Conservation (phyloP, 2,797 vertebrate genomes). For the Streptopelia turtur region DNA sequence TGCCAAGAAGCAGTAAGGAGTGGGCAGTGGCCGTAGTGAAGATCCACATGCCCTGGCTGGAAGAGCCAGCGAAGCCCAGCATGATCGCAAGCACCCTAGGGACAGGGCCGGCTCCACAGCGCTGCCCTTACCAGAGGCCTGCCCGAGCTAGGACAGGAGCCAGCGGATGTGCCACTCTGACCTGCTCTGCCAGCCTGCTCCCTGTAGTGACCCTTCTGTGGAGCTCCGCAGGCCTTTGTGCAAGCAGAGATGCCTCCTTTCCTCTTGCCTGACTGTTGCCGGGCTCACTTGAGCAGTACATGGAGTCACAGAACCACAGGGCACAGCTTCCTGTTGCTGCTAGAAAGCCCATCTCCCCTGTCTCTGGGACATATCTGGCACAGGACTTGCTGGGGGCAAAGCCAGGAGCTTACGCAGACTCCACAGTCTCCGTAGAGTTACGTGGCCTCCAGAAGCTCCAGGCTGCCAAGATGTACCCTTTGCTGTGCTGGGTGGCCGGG, state of each 20-base stretch:
- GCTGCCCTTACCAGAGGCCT: no score
- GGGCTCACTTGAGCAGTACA: no score
- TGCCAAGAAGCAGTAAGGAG: no score
- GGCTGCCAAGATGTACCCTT: background rate
- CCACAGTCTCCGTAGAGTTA: background rate
- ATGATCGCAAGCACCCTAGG: no score
- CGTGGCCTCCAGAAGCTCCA: background rate
- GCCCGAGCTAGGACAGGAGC: no score
- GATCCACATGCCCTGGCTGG: no score
- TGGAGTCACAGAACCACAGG: background rate
- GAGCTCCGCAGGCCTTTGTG: background rate
- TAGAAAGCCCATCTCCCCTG: background rate
- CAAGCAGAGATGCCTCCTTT: background rate
- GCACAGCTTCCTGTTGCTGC: background rate
- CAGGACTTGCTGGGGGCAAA: accelerated
- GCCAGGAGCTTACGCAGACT: no score
- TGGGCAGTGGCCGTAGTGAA: no score
- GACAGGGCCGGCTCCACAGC: no score
- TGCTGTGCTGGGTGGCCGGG: background rate
- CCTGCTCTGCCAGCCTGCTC: no score
- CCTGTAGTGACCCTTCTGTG: background rate
- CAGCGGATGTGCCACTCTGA: no score
- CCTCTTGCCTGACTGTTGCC: background rate
- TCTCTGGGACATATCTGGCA: background rate
- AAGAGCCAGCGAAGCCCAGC: no score